Base-by-base conservation (phyloP, 2,797 vertebrate species). In the Psittacula echo region DNA sequence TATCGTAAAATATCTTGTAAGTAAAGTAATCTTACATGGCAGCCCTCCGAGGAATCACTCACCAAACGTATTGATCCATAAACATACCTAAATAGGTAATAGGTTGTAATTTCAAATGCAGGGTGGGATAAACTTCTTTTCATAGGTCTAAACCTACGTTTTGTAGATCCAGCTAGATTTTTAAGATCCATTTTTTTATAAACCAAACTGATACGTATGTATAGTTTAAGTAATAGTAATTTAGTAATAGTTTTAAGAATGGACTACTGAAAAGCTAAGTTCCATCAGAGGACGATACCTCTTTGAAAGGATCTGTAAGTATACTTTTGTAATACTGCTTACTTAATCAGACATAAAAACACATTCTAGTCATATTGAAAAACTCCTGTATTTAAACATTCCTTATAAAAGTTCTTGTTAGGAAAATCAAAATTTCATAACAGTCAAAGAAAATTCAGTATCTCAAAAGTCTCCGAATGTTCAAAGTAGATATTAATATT, bases 401-500 rank as follows among this genome's bases (percentile, higher is more conserved):
- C 8, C 54, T 66, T 71, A 15, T 76, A 70, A 60, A 90, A 45
- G 2, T 29, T 70, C 29, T 66, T 44, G 29, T 54, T 53, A 87
- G 44, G 14, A 72, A 84, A 87, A 22, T 11, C 13, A 61, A 56
- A 50, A 83, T 85, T 85, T 89, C 48, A 3, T 50, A 81, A 29
- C 27, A 74, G 60, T 90, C 8, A 79, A 84, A 86, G 45, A 93
- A 85, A 80, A 91, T 60, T 7, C 13, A 76, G 24, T 82, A 66
- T 94, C 89, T 94, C 64, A 92, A 74, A 95, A 87, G 39, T 17
- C 30, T 17, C 32, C 76, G 18, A 39, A 27, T 76, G 79, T 94
- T 90, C 70, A 87, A 94, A 87, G 84, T 45, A 72, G 86, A 39
- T 67, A 74, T 94, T 90, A 95, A 95, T 93, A 94, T 95, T 95